A percentile compares a stretch with the other conserved stretches of the same genome.
Conservation (phyloP, 2,888 invertebrate species). For the Cybosia mesomella region DNA sequence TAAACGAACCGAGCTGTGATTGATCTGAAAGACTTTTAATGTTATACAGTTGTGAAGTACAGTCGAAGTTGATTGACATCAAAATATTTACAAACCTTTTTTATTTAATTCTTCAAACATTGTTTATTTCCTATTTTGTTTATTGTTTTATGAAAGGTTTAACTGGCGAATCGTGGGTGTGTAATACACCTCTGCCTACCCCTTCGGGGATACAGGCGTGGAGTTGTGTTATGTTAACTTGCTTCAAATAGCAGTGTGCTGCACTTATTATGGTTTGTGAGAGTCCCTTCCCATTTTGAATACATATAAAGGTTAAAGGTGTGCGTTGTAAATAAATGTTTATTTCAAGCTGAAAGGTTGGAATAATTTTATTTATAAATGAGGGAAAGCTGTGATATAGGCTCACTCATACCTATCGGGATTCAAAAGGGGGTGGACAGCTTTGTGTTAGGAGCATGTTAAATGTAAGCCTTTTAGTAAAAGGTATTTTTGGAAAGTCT, state of each 20-base stretch:
- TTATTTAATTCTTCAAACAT: too few relatives aligned
- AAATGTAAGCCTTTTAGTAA: too few relatives aligned
- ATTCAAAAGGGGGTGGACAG: background rate
- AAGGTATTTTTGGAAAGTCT: too few relatives aligned
- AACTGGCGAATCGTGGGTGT: too few relatives aligned
- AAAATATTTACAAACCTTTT: too few relatives aligned
- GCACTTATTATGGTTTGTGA: background rate
- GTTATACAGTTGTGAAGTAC: background rate
- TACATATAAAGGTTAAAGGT: constrained; percentile 16
- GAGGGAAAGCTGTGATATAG: constrained; percentile 22
- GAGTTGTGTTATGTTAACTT: too few relatives aligned
- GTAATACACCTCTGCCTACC: too few relatives aligned
- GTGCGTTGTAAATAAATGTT: constrained; percentile 25
- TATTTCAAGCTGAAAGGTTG: constrained; percentile 24
- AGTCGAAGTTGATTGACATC: too few relatives aligned
- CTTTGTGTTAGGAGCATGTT: background rate
- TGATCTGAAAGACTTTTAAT: constrained; percentile 26
- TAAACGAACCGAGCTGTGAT: constrained; percentile 29
- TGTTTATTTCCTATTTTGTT: too few relatives aligned
- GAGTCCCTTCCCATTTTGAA: background rate
- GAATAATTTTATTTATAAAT: constrained; percentile 24
- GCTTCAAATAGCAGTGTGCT: background rate
- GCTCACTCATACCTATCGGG: constrained; percentile 11
- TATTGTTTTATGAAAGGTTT: too few relatives aligned
- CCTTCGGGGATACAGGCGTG: too few relatives aligned